A percentile compares a stretch with the other conserved stretches of the same genome.
phyloP scores from a whole-genome alignment of 1,140 invertebrate species.

The Drosophila melanogaster region DNA sequence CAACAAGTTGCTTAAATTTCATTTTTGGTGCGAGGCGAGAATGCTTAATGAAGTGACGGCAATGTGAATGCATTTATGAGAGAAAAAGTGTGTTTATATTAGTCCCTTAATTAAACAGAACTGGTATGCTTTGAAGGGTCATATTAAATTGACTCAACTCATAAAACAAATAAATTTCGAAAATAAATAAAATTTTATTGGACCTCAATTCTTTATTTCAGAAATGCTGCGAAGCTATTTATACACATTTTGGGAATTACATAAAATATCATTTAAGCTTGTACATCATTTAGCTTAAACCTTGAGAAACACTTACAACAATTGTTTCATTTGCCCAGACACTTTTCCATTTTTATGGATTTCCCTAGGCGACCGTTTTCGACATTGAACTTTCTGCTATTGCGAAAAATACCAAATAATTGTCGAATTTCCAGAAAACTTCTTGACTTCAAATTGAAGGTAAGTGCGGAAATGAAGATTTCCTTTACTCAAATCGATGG shows the following conservation, averaged over 20 bases:
- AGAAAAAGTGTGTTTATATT: background rate
- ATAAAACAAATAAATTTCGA: too few species aligned
- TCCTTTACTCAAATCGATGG: constrained; percentile 3
- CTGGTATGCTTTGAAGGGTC: background rate
- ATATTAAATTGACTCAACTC: too few species aligned
- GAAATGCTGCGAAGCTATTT: too few species aligned
- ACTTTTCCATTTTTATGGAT: background rate
- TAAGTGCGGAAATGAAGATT: background rate
- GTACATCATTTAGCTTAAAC: background rate
- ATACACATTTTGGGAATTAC: too few species aligned
- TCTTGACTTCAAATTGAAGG: constrained; percentile 1
- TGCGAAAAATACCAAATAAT: background rate
- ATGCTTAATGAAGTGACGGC: constrained; percentile 8
- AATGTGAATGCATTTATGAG: background rate
- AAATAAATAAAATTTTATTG: too few species aligned
- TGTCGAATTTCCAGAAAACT: background rate
- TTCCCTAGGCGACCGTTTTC: background rate
- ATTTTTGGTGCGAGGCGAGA: background rate
- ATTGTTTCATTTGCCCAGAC: background rate
- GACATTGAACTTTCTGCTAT: background rate
- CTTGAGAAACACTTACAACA: background rate
- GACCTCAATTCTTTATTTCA: too few species aligned
- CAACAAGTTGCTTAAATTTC: constrained; percentile 32
- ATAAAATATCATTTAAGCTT: background rate
- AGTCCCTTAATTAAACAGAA: background rate